Conservation (phyloP, 2,113 vertebrate genomes). For the Tauraco erythrolophus region DNA sequence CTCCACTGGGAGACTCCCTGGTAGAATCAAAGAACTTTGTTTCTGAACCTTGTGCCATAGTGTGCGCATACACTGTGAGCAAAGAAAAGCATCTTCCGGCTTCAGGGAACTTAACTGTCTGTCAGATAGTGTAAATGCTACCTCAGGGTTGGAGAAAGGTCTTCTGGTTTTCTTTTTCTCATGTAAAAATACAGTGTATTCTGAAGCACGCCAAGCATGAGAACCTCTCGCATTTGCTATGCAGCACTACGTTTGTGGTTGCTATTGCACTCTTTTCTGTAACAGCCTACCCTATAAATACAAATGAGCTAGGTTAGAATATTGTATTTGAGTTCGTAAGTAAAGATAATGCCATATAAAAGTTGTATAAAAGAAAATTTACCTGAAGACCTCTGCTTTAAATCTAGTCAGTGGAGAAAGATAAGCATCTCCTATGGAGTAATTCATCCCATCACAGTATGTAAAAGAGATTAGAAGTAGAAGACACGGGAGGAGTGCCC, state of each 20-base stretch:
- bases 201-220: not conserved
- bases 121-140: not conserved
- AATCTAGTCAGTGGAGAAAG: not conserved
- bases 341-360: not conserved
- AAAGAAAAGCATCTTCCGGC: not conserved
- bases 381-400: not conserved
- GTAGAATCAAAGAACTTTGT: not conserved
- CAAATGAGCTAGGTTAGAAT: not conserved
- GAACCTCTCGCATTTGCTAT: not conserved
- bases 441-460: not conserved
- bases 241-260: not conserved
- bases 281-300: not conserved
- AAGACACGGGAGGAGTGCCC: not conserved
- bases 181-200: not conserved
- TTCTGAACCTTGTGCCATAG: not conserved
- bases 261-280: not conserved
- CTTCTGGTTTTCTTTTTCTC: not conserved
- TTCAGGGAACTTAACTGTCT: not conserved
- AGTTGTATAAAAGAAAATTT: not conserved
- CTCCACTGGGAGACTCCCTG: not conserved
- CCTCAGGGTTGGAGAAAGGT: not conserved
- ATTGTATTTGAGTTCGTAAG: not conserved
- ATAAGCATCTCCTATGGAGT: not conserved
- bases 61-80: fast-evolving
- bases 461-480: not conserved